Evolutionary conservation across 2,113 vertebrate genomes (phyloP).

Genomic region (Crocuta crocuta): DNA sequence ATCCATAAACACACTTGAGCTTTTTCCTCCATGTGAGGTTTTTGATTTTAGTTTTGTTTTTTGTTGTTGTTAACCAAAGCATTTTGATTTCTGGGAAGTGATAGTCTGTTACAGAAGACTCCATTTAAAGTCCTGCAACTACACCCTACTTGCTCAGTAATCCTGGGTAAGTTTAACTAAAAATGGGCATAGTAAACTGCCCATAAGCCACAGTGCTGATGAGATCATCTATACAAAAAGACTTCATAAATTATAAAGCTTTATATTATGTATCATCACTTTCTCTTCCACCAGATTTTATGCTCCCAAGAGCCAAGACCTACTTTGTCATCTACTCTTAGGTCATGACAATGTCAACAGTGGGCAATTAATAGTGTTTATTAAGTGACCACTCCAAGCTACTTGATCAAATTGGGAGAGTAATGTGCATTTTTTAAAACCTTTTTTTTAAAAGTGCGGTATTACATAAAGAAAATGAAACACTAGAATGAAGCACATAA

Average conservation of each 20-base stretch:
- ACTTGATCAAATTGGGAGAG: background rate
- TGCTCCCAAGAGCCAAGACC: background rate
- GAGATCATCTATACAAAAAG: background rate
- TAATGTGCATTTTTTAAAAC: background rate
- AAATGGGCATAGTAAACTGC: background rate
- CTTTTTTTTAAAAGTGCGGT: background rate
- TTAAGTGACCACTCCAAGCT: background rate
- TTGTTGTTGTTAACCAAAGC: background rate
- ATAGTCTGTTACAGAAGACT: background rate
- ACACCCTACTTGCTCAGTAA: background rate
- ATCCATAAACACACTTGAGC: background rate
- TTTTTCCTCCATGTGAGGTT: background rate
- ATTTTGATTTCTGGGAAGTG: conserved; percentile 13
- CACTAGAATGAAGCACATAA: background rate
- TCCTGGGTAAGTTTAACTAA: background rate
- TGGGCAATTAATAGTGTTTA: background rate
- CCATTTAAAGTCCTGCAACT: background rate
- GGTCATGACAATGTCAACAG: background rate
- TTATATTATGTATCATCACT: background rate
- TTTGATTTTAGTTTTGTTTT: background rate
- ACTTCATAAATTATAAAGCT: background rate
- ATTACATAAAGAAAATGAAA: conserved; percentile 24
- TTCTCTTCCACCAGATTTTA: conserved; percentile 15
- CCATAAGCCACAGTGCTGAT: background rate
- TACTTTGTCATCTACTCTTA: background rate